Percentiles rank a stretch among this genome's conserved stretches.
Evolutionary conservation across 1,140 invertebrate species (phyloP).

Genomic region (Drosophila rufa): DNA sequence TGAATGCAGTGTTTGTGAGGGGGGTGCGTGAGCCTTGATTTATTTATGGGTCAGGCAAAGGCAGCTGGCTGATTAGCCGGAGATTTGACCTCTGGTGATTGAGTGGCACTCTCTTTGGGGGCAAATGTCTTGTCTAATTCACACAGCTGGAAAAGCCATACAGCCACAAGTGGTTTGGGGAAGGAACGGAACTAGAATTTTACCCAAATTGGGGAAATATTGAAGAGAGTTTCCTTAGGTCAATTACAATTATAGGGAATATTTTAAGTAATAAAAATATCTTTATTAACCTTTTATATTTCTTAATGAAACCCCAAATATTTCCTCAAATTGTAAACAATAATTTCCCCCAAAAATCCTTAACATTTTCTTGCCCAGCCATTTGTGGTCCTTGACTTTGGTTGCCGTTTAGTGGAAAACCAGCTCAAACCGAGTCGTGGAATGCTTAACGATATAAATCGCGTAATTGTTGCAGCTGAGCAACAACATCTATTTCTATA

Average conservation of each 20-base stretch:
- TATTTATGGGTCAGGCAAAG: constrained; percentile 68
- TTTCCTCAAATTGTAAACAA: neutral
- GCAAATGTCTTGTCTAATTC: constrained; percentile 75
- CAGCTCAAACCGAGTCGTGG: constrained; percentile 46
- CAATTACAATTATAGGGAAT: neutral
- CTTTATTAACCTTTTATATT: neutral
- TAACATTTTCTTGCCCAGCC: neutral
- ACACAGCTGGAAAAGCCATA: constrained; percentile 33
- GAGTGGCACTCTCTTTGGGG: constrained; percentile 43
- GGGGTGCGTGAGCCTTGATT: constrained; percentile 57
- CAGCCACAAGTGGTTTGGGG: constrained; percentile 37
- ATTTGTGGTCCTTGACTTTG: constrained; percentile 53
- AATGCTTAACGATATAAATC: constrained; percentile 67
- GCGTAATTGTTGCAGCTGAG: constrained; percentile 73
- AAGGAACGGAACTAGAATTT: neutral
- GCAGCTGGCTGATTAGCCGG: constrained; percentile 71
- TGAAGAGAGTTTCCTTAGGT: too few species aligned
- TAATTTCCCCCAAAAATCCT: constrained; percentile 9
- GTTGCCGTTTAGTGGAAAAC: constrained; percentile 24
- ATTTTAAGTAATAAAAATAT: too few species aligned
- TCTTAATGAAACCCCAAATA: neutral
- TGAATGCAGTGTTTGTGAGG: constrained; percentile 44
- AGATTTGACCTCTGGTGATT: constrained; percentile 69
- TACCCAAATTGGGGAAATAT: neutral
- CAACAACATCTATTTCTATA: constrained; percentile 43